Percentiles rank a stretch among this genome's conserved stretches.
phyloP scores from a whole-genome alignment of 2,888 invertebrate genomes.

The Cynaeus angustus region DNA sequence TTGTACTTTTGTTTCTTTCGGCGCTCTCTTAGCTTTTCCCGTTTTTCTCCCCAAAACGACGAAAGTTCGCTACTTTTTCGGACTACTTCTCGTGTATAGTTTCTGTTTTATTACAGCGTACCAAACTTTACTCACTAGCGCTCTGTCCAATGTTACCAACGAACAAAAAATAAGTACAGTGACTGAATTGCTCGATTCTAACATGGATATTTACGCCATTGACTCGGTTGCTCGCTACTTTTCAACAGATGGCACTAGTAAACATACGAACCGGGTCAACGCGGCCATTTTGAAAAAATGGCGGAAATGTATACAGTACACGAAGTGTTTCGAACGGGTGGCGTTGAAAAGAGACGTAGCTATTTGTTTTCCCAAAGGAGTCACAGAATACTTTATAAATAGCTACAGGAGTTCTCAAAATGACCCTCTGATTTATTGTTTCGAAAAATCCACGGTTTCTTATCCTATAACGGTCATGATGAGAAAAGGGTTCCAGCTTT shows the following conservation, averaged over 20 bases:
- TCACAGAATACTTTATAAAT: slow-evolving; percentile 56
- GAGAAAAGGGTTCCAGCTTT: slow-evolving; percentile 62
- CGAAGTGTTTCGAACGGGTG: slow-evolving; percentile 25
- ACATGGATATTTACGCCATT: slow-evolving; percentile 3
- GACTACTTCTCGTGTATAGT: slow-evolving; percentile 26
- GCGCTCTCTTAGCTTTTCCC: slow-evolving; percentile 4
- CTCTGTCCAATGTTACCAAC: neutral
- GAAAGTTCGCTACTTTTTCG: slow-evolving; percentile 17
- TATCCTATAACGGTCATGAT: slow-evolving; percentile 63
- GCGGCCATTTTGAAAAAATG: slow-evolving; percentile 35
- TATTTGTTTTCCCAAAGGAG: slow-evolving; percentile 57
- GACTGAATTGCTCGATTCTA: neutral
- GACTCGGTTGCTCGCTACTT: slow-evolving; percentile 8
- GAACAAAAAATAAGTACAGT: slow-evolving; percentile 21
- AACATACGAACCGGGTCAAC: neutral
- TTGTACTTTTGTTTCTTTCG: neutral
- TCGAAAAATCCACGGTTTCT: slow-evolving; percentile 58
- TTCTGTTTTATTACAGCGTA: slow-evolving; percentile 25
- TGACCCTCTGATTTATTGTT: slow-evolving; percentile 57
- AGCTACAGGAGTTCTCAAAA: slow-evolving; percentile 57
- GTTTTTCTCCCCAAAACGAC: slow-evolving; percentile 2
- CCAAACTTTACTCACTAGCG: slow-evolving; percentile 23
- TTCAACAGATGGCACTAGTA: slow-evolving; percentile 8
- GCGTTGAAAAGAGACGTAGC: slow-evolving; percentile 37
- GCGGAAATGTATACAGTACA: slow-evolving; percentile 16